These are phyloP conservation scores for Drosophila birchii DNA, from an alignment of 2,888 invertebrate genomes.

Conservation along the genomic window DNA sequence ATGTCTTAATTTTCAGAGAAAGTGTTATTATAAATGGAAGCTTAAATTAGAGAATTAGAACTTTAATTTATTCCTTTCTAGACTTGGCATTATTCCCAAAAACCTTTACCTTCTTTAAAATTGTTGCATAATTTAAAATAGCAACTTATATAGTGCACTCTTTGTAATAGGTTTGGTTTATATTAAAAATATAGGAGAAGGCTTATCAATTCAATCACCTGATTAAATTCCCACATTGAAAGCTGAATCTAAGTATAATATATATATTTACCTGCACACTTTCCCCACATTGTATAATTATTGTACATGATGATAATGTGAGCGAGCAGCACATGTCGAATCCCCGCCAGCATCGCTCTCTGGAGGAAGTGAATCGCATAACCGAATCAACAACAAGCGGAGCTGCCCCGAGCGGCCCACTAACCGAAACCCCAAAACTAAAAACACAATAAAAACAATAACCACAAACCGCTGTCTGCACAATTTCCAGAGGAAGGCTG, in stretches of 20 bases:
- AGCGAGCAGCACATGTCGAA: constrained; percentile 57
- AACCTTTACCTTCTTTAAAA: no score
- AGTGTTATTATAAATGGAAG: no score
- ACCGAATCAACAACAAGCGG: constrained; percentile 28
- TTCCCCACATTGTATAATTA: constrained; percentile 67
- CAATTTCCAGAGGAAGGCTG: constrained; percentile 18
- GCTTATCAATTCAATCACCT: not conserved
- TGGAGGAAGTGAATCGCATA: constrained; percentile 70
- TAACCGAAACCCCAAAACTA: constrained; percentile 72
- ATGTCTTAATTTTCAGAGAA: not conserved
- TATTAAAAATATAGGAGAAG: not conserved
- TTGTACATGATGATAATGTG: constrained; percentile 44
- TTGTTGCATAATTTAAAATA: no score
- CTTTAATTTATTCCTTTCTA: not conserved
- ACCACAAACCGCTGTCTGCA: constrained; percentile 51
- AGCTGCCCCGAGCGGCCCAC: constrained; percentile 68
- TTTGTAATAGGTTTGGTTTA: not conserved
- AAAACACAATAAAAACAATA: constrained; percentile 47
- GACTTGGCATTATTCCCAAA: no score
- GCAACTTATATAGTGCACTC: not conserved
- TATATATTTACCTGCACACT: constrained; percentile 6
- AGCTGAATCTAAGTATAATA: not conserved
- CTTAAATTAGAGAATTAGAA: not conserved
- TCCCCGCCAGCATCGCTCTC: constrained; percentile 46
- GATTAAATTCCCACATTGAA: constrained; percentile 22